Conservation (phyloP, 2,797 vertebrate species). For the Phataginus tricuspis region DNA sequence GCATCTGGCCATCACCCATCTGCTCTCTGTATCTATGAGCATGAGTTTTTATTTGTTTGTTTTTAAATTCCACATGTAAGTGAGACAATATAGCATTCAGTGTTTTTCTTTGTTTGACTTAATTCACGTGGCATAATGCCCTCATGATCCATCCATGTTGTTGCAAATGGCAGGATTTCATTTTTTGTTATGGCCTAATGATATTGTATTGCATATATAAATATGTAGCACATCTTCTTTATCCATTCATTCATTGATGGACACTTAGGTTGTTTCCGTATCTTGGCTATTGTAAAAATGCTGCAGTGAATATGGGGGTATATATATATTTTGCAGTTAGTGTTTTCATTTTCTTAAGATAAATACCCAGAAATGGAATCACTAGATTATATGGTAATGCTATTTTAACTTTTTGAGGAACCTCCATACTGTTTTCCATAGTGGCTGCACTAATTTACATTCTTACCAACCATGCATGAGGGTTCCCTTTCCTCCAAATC, state of each 20-base stretch:
- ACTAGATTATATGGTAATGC: background rate
- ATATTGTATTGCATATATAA: background rate
- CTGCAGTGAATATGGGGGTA: background rate
- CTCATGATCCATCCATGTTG: background rate
- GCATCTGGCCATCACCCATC: background rate
- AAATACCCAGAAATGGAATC: background rate
- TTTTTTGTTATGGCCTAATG: background rate
- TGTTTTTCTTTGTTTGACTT: background rate
- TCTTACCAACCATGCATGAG: background rate
- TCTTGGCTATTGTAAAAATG: background rate
- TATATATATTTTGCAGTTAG: background rate
- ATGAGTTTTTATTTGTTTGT: background rate
- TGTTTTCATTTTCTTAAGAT: background rate
- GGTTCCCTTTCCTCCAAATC: background rate
- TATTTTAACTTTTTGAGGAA: background rate
- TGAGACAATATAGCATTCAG: background rate
- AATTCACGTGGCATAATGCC: background rate
- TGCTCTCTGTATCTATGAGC: background rate
- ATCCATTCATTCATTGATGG: background rate
- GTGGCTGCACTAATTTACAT: background rate
- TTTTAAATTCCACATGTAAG: background rate
- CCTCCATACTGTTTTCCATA: background rate
- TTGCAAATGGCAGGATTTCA: background rate
- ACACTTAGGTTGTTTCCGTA: background rate
- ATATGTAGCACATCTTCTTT: background rate